Conservation (phyloP, 2,888 invertebrate species). For the Nymphalis c-album region DNA sequence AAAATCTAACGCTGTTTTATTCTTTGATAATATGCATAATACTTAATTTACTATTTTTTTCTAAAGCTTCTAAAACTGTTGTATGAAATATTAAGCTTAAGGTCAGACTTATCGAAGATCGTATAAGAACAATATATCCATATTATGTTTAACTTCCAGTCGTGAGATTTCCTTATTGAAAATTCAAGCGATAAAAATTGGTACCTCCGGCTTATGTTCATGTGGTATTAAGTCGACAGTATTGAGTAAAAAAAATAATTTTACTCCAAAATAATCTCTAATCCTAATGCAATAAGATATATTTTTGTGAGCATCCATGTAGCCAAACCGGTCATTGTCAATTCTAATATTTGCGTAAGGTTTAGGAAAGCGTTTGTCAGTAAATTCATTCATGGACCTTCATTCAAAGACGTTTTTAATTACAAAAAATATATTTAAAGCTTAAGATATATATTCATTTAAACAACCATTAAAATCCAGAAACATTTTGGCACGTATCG, state of each 20-base stretch:
- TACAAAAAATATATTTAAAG: background rate
- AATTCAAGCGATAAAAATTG: slow-evolving; percentile 34
- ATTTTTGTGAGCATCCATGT: slow-evolving; percentile 2
- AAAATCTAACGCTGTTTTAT: too few species aligned
- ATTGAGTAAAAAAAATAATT: slow-evolving; percentile 9
- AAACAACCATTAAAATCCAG: background rate
- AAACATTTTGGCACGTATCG: slow-evolving; percentile 19
- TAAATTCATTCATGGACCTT: slow-evolving; percentile 55
- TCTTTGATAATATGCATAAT: too few species aligned
- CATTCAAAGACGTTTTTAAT: slow-evolving; percentile 17
- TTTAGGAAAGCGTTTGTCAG: slow-evolving; percentile 51
- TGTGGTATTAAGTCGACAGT: slow-evolving; percentile 22
- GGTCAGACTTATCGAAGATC: background rate
- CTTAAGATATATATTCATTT: background rate
- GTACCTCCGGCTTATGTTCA: slow-evolving; percentile 32
- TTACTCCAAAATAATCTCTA: slow-evolving; percentile 43
- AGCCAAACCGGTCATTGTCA: slow-evolving; percentile 62
- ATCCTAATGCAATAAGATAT: slow-evolving; percentile 47
- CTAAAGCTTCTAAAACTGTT: too few species aligned
- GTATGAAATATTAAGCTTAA: background rate
- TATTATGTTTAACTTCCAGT: slow-evolving; percentile 23
- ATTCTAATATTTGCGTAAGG: slow-evolving; percentile 68
- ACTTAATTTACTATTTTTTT: too few species aligned
- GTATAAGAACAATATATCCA: slow-evolving; percentile 2
- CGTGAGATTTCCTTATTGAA: slow-evolving; percentile 38